Evolutionary conservation across 53 echinoderm and acorn worm genomes (phyloP).

Genomic region (Hippasteria phrygiana): DNA sequence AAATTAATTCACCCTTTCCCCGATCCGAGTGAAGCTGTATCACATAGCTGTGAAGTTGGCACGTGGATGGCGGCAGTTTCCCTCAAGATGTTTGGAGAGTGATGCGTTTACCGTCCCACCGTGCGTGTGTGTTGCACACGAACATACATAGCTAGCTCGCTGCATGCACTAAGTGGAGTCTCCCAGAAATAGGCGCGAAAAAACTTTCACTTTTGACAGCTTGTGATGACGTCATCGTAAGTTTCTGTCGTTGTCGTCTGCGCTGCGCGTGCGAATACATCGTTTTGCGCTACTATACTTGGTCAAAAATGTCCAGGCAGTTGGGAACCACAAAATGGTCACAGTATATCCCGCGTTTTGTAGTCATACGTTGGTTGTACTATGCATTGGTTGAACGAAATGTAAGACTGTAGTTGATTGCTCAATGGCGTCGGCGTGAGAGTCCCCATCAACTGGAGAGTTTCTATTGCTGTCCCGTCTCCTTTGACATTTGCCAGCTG

Average conservation of each 20-base stretch:
- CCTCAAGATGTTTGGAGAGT: neutral
- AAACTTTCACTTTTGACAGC: slow-evolving; percentile 7
- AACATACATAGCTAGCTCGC: neutral
- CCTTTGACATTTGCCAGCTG: slow-evolving; percentile 63
- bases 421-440: slow-evolving; percentile 24
- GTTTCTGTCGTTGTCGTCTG: slow-evolving; percentile 4
- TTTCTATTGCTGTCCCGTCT: slow-evolving; percentile 40
- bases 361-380: too few species aligned
- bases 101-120: too few species aligned
- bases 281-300: too few species aligned
- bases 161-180: slow-evolving; percentile 14
- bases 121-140: neutral
- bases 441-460: neutral
- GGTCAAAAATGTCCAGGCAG: too few species aligned
- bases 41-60: too few species aligned
- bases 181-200: slow-evolving; percentile 50
- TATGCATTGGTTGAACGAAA: too few species aligned
- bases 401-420: slow-evolving; percentile 3
- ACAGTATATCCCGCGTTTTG: too few species aligned
- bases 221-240: slow-evolving; percentile 50
- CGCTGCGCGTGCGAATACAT: too few species aligned
- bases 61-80: too few species aligned
- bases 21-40: neutral
- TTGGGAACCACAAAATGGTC: too few species aligned
- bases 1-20: slow-evolving; percentile 16